Evolutionary conservation across 1,140 invertebrate species (phyloP), one percentile per base, ranked within the genome.

Genomic region (Sitobion miscanthi): DNA sequence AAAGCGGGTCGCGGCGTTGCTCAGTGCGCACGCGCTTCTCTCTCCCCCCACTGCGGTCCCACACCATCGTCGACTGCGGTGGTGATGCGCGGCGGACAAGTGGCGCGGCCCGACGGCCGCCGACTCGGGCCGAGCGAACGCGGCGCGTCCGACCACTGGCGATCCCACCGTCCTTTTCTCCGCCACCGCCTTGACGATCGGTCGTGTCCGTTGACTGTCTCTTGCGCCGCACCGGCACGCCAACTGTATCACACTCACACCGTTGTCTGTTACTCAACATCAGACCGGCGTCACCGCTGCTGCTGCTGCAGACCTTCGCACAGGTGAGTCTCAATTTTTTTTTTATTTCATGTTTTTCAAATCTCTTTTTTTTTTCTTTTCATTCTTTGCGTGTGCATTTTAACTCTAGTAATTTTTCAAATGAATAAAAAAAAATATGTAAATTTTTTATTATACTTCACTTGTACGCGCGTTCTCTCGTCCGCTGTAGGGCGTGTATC

Each of bases 71-170:
- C 20, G 30, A 0, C 69, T 47, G n/a, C 21, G n/a, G 77, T 45
- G 69, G n/a, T 30, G 90, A n/a, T 62, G 25, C 30, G 45, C 11
- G 42, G 62, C n/a, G 77, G 91, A 92, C 91, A 92, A 92, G 91
- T 85, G 91, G 91, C 91, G 91, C 91, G 77, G 35, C 77, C 69
- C 91, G 91, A 92, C 91, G 91, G 77, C 17, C 47, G 47, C 77
- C 91, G 91, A 92, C 11, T 83, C 69, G 49, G 47, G 45, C 91
- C 91, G 91, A 92, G 20, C 69, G 91, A 85, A 42, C 91, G 91
- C 47, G 47, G 91, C 47, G 77, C 77, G 77, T 49, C 83, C 91
- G 30, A 52, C 91, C 77, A 82, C 91, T 62, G 91, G 47, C 77
- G 91, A n/a, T 52, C 77, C 0, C 25, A 25, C 45, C 77, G 47